Evolutionary conservation across 2,888 invertebrate species (phyloP).

Genomic region (Electrophaes corylata): DNA sequence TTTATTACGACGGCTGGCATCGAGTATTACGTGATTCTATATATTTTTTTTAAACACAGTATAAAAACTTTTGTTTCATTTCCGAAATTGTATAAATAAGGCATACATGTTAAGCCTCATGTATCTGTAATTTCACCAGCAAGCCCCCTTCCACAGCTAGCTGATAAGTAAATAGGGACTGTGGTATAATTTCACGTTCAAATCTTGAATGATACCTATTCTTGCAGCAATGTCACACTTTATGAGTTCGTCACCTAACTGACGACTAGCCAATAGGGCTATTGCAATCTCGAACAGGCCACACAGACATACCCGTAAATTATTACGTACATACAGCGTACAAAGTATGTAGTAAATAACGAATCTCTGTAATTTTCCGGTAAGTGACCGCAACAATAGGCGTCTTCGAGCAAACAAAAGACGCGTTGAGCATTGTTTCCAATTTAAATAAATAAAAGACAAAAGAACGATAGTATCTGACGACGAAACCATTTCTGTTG

Average conservation of each 20-base stretch:
- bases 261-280: slow-evolving; percentile 57
- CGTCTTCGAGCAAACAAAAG: slow-evolving; percentile 68
- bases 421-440: slow-evolving; percentile 63
- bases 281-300: slow-evolving; percentile 36
- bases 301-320: slow-evolving; percentile 44
- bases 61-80: too few species aligned
- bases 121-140: too few species aligned
- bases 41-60: too few species aligned
- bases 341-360: slow-evolving; percentile 33
- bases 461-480: slow-evolving; percentile 52
- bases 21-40: too few species aligned
- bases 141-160: too few species aligned
- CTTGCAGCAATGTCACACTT: slow-evolving; percentile 35
- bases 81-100: too few species aligned
- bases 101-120: too few species aligned
- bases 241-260: slow-evolving; percentile 69
- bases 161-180: too few species aligned
- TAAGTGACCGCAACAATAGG: slow-evolving; percentile 71
- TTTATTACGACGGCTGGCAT: not conserved
- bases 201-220: slow-evolving; percentile 10
- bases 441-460: slow-evolving; percentile 60
- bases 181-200: not conserved
- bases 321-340: slow-evolving; percentile 10
- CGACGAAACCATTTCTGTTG: slow-evolving; percentile 35
- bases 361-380: slow-evolving; percentile 41